phyloP scores from a whole-genome alignment of 1,140 invertebrate genomes.

The Temnothorax nylanderi region DNA sequence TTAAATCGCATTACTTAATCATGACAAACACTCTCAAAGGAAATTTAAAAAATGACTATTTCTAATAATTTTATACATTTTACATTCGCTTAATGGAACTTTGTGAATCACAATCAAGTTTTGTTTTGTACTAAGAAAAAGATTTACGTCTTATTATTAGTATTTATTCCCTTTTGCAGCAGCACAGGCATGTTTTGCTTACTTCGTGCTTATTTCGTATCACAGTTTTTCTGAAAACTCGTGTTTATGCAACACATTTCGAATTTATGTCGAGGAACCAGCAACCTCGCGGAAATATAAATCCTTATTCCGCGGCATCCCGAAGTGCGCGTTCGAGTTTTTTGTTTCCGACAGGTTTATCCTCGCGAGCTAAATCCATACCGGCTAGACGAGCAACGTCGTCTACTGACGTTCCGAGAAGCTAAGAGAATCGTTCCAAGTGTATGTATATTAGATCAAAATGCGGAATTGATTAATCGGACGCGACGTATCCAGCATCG shows the following conservation, averaged over 20 bases:
- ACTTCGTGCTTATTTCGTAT: not conserved
- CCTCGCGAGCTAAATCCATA: not conserved
- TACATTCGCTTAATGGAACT: not conserved
- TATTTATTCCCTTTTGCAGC: conserved; percentile 4
- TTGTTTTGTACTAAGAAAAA: not conserved
- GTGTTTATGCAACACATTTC: not conserved
- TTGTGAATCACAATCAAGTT: not conserved
- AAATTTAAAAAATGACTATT: not conserved
- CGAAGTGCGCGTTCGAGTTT: not conserved
- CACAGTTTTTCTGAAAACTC: not conserved
- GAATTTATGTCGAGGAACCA: conserved; percentile 7
- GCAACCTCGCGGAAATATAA: not conserved
- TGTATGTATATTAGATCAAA: not conserved
- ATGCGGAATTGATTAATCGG: not conserved
- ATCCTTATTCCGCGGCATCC: not conserved
- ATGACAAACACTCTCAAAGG: not conserved
- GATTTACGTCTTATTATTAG: not conserved
- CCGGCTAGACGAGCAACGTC: not conserved
- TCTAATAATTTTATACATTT: not conserved
- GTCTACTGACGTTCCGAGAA: not conserved
- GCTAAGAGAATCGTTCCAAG: not conserved
- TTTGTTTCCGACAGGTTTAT: not conserved
- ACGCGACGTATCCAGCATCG: not conserved
- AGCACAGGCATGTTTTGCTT: not conserved
- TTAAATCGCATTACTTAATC: not conserved